These are phyloP conservation scores for Toxostoma redivivum DNA, from an alignment of 2,113 vertebrate genomes.

Conservation along the genomic window DNA sequence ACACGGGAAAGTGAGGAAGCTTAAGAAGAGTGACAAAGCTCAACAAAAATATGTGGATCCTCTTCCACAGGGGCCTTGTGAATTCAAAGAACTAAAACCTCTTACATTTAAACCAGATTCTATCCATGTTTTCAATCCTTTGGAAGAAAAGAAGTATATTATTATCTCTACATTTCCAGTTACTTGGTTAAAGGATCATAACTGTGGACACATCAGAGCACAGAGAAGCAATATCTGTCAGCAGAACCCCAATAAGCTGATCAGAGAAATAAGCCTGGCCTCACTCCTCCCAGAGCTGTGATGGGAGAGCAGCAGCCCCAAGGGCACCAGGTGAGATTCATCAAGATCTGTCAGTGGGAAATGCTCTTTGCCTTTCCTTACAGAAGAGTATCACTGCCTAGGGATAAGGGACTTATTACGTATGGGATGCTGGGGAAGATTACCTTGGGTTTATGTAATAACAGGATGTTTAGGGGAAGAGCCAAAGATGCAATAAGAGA, in stretches of 20 bases:
- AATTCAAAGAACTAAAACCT: background rate
- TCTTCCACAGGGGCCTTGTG: background rate
- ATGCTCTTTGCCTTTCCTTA: background rate
- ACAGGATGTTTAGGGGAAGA: background rate
- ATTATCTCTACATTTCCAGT: background rate
- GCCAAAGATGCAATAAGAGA: background rate
- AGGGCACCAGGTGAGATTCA: background rate
- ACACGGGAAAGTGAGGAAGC: background rate
- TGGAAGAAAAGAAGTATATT: background rate
- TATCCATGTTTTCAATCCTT: background rate
- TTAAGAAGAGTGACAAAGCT: background rate
- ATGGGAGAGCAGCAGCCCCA: background rate
- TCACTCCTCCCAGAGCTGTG: background rate
- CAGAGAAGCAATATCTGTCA: background rate
- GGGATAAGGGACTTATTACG: background rate
- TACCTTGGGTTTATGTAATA: background rate
- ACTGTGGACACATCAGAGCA: background rate
- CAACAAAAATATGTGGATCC: background rate
- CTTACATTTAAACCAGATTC: background rate
- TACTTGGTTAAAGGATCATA: background rate
- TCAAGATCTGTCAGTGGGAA: background rate
- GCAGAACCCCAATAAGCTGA: background rate
- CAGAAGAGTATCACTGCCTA: background rate
- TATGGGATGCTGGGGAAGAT: background rate
- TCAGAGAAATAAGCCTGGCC: background rate